Evolutionary conservation across 1,140 invertebrate species (phyloP).

Genomic region (Luehdorfia chinensis): DNA sequence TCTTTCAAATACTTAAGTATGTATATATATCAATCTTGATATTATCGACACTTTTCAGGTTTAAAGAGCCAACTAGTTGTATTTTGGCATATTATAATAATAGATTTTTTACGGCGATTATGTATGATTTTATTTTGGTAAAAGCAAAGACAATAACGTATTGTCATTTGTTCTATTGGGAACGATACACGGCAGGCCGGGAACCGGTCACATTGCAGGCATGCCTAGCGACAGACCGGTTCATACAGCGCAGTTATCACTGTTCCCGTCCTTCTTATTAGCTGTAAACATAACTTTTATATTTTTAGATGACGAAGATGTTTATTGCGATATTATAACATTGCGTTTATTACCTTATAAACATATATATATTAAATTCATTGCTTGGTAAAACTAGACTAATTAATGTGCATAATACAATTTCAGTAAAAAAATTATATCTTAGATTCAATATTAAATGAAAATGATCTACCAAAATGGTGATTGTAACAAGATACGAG

Average conservation of each 20-base stretch:
- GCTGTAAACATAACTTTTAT: too few relatives aligned
- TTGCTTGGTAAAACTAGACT: too few relatives aligned
- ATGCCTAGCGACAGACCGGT: conserved; percentile 2
- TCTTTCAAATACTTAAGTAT: too few relatives aligned
- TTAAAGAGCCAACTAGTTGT: not conserved
- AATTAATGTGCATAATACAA: too few relatives aligned
- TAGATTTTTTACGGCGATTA: too few relatives aligned
- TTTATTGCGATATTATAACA: not conserved
- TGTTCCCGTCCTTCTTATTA: not conserved
- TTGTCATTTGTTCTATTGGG: too few relatives aligned
- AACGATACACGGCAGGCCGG: conserved; percentile 4
- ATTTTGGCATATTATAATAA: too few relatives aligned
- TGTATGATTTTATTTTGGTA: too few relatives aligned
- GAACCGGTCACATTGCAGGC: conserved; percentile 1
- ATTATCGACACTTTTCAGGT: not conserved
- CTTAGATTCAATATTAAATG: conserved; percentile 1
- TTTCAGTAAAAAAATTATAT: too few relatives aligned
- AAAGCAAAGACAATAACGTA: too few relatives aligned
- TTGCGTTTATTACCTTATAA: not conserved
- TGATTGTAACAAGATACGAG: conserved; percentile 63
- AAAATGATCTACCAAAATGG: conserved; percentile 48
- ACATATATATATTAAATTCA: too few relatives aligned
- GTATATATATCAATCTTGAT: too few relatives aligned
- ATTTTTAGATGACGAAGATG: not conserved
- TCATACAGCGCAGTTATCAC: not conserved